Conservation (phyloP, 2,797 vertebrate species). For the Micropoecilia bifurca region DNA sequence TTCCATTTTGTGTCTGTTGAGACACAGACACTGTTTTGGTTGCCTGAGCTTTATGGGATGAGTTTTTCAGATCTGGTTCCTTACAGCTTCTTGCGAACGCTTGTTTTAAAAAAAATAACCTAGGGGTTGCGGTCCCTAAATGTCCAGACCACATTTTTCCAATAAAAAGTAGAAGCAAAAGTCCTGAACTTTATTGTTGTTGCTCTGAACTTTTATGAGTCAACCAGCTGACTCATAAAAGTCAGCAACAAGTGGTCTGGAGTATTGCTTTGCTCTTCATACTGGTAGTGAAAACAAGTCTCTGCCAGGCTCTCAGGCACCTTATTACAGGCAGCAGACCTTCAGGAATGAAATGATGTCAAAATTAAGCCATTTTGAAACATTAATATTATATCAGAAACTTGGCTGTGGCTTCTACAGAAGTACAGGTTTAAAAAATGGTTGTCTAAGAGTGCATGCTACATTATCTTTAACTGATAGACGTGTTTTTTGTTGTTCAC, state of each 20-base stretch:
- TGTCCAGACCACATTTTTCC: neutral
- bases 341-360: neutral
- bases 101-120: neutral
- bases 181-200: neutral
- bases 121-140: neutral
- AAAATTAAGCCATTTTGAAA: neutral
- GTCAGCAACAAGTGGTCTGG: neutral
- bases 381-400: neutral
- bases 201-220: neutral
- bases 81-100: neutral
- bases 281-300: neutral
- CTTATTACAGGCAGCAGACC: neutral
- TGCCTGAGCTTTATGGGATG: too few species aligned
- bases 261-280: neutral
- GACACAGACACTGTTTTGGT: too few species aligned
- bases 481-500: neutral
- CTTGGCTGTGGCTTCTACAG: neutral
- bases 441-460: neutral
- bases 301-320: neutral
- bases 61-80: neutral
- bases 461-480: neutral
- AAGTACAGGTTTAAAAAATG: neutral
- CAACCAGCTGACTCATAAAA: neutral
- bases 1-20: too few species aligned
- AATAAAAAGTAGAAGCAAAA: neutral